Evolutionary conservation across 1,140 invertebrate species (phyloP), one percentile per base, ranked within the genome.

Genomic region (Aphidius gifuensis): DNA sequence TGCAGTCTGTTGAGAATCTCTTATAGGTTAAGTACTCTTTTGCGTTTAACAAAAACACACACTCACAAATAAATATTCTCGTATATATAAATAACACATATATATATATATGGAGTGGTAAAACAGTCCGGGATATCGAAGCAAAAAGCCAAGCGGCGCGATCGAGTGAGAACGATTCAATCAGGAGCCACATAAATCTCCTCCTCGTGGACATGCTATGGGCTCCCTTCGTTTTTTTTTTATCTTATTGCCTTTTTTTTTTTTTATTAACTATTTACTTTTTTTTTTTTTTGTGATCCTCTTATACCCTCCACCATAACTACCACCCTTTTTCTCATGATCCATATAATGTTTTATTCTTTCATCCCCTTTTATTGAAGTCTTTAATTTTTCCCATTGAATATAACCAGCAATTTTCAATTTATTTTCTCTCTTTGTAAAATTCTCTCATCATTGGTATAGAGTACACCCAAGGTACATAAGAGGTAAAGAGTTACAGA

Each of bases 151-250:
- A 32, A 62, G 62, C 59, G 66, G 60, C 59, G 59, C 76, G 75
- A 80, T 80, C 79, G 78, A 79, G 79, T 79, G 78, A 81, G 78
- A 81, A 81, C 79, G 78, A 80, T 80, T 80, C 79, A 81, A 81
- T 81, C 79, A 80, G 79, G 76, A 80, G 77, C 73, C 74, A 79
- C 79, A 81, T 80, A 80, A 80, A 81, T 80, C 79, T 80, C 75
- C 74, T 76, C 71, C 75, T 74, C 70, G 75, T 71, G 73, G 77
- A 79, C 79, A 79, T 78, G 74, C 76, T 71, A 71, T 65, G 70
- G 70, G 62, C 69, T 68, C 74, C 70, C 72, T 67, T 62, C 61
- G 46, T 62, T 66, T 61, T 60, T 42, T 47, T 58, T 21, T 66
- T 58, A 42, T 53, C 49, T 51, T 60, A 11, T 16, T 55, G 9